These are phyloP conservation scores for Stictocephala bisonia DNA, from an alignment of 2,888 invertebrate genomes.

Conservation along the genomic window DNA sequence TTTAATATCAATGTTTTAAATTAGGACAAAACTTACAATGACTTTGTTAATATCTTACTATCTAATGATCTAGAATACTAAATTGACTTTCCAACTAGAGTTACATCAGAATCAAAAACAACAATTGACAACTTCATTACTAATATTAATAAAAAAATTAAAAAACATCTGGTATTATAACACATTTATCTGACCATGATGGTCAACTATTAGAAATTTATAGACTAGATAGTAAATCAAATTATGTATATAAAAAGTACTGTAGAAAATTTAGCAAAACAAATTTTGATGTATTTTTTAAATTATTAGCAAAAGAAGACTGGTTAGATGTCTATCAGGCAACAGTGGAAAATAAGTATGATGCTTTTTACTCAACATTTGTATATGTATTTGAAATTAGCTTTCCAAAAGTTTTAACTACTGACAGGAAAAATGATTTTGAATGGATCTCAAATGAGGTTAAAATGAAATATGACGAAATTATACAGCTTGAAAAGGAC, in stretches of 20 bases:
- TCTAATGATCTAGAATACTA: background rate
- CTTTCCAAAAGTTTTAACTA: background rate
- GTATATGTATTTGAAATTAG: background rate
- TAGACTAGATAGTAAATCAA: background rate
- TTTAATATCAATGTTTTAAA: too few relatives aligned
- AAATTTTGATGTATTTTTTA: background rate
- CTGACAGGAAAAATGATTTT: background rate
- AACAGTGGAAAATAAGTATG: background rate
- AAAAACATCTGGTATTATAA: too few relatives aligned
- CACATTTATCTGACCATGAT: too few relatives aligned
- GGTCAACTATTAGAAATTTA: background rate
- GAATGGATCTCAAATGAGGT: background rate
- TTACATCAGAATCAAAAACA: background rate
- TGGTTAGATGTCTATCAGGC: conserved; percentile 7
- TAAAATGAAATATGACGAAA: background rate
- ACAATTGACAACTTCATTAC: conserved; percentile 8
- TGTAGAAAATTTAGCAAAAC: background rate
- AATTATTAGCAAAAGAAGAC: background rate
- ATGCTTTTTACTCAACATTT: background rate
- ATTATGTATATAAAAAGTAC: background rate
- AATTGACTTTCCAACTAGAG: conserved; percentile 2
- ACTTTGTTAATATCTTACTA: too few relatives aligned
- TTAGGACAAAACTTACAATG: too few relatives aligned
- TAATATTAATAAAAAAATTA: too few relatives aligned
- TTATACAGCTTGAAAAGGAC: background rate